Evolutionary conservation across 2,888 invertebrate genomes (phyloP).

Genomic region (Chrysodeixis includens): DNA sequence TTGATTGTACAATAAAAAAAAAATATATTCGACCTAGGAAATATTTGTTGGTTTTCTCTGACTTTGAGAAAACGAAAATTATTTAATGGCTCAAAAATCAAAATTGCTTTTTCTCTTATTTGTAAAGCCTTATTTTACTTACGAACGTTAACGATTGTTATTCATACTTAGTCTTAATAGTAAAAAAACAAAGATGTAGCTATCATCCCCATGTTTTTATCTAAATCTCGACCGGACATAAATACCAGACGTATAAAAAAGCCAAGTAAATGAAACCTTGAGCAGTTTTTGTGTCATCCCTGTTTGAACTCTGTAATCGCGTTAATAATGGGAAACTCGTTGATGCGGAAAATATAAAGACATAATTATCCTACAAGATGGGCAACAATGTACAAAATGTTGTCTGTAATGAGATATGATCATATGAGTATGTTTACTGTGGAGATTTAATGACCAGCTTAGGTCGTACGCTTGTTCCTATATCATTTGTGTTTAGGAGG

Average conservation of each 20-base stretch:
- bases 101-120: too few species aligned
- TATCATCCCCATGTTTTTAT: not conserved
- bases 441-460: slow-evolving; percentile 15
- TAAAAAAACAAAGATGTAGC: not conserved
- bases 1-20: not conserved
- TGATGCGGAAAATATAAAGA: slow-evolving; percentile 59
- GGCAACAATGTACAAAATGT: slow-evolving; percentile 39
- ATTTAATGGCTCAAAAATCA: too few species aligned
- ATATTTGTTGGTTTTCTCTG: not conserved
- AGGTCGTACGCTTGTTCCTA: not conserved
- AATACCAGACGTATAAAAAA: not conserved
- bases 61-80: too few species aligned
- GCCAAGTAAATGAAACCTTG: not conserved
- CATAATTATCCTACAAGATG: slow-evolving; percentile 49
- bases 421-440: slow-evolving; percentile 30
- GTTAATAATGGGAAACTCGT: slow-evolving; percentile 58
- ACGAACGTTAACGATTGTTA: not conserved
- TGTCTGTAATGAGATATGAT: slow-evolving; percentile 30
- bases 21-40: not conserved
- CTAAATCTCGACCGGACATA: not conserved
- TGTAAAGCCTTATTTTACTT: too few species aligned
- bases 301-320: slow-evolving; percentile 18
- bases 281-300: not conserved
- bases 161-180: not conserved
- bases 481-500: not conserved